These are phyloP conservation scores for Chanos chanos DNA, from an alignment of 2,797 vertebrate genomes.

Conservation along the genomic window DNA sequence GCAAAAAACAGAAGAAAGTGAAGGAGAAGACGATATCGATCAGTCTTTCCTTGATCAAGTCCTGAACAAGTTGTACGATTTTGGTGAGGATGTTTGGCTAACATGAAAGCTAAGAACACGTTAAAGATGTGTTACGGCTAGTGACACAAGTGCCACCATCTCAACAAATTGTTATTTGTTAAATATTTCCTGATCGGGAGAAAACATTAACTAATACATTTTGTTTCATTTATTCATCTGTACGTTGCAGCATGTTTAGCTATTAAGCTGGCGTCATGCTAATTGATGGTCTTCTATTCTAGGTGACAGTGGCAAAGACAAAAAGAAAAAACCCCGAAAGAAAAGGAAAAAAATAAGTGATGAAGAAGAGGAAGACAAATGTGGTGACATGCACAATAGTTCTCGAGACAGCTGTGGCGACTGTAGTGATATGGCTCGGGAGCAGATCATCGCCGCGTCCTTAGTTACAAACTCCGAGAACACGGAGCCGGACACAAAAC, in stretches of 20 bases:
- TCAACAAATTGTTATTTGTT: neutral
- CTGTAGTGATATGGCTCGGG: neutral
- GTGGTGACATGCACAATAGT: neutral
- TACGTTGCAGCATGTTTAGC: neutral
- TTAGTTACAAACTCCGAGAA: neutral
- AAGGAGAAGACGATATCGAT: constrained; percentile 42
- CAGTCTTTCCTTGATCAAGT: constrained; percentile 58
- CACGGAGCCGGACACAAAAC: neutral
- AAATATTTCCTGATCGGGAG: no score
- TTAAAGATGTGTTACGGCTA: neutral
- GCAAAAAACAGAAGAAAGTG: constrained; percentile 17
- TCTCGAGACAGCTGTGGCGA: neutral
- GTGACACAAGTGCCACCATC: neutral
- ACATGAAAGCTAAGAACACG: neutral
- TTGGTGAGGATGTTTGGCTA: constrained; percentile 59
- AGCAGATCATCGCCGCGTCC: neutral
- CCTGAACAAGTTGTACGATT: constrained; percentile 70
- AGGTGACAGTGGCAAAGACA: constrained; percentile 31
- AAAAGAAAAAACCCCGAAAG: constrained; percentile 51
- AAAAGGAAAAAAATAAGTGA: constrained; percentile 32
- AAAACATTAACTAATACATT: neutral
- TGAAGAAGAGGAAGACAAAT: constrained; percentile 18
- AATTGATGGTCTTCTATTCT: neutral
- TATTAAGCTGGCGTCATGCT: neutral
- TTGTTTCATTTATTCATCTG: neutral